phyloP scores from a whole-genome alignment of 2,113 vertebrate species.

The Turnix velox region DNA sequence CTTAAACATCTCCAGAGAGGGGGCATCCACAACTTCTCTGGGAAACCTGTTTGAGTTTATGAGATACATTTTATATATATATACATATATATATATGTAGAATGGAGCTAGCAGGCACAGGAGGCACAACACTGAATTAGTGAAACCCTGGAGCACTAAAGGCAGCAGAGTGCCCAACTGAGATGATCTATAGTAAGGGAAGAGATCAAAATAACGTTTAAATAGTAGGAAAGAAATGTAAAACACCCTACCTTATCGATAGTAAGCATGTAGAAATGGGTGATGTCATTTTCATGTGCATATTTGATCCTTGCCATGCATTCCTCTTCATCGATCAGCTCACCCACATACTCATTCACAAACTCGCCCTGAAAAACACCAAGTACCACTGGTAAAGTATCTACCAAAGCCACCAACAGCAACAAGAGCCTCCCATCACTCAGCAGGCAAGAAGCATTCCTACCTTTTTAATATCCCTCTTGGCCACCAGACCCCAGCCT shows the following conservation, averaged over 20 bases:
- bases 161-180: not conserved
- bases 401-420: not conserved
- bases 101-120: not conserved
- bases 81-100: not conserved
- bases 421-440: accelerated
- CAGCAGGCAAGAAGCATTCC: not conserved
- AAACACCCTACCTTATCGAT: conserved; percentile 89
- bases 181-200: not conserved
- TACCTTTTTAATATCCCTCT: conserved; percentile 95
- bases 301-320: conserved; percentile 90
- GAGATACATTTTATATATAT: not conserved
- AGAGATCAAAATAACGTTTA: not conserved
- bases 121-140: not conserved
- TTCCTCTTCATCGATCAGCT: conserved; percentile 96
- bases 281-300: conserved; percentile 96
- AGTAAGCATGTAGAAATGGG: conserved; percentile 98
- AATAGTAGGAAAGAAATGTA: accelerated
- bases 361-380: conserved; percentile 86
- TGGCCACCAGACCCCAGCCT: conserved; percentile 91
- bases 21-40: no score
- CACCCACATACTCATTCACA: conserved; percentile 96
- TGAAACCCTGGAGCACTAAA: not conserved
- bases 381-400: not conserved
- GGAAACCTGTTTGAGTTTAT: not conserved
- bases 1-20: no score